phyloP scores from a whole-genome alignment of 2,888 invertebrate genomes.

The Melanostoma mellinum region DNA sequence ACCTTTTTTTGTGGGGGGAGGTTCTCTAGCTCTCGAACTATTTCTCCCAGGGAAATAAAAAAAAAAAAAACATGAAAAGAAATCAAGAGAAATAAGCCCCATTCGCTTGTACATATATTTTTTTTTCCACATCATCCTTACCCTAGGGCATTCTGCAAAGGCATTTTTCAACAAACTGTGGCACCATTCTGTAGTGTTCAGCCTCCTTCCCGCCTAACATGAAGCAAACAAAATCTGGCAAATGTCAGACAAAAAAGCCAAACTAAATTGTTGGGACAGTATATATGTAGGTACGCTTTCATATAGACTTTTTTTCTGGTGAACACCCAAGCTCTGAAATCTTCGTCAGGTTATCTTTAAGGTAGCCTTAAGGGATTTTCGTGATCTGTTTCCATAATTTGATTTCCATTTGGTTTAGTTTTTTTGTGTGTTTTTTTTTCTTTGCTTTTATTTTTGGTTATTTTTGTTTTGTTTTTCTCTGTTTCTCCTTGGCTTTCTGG shows the following conservation, averaged over 20 bases:
- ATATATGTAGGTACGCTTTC: slow-evolving; percentile 12
- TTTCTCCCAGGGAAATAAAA: neutral
- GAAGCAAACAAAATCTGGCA: slow-evolving; percentile 3
- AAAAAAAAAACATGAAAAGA: slow-evolving; percentile 10
- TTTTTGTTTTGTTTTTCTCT: slow-evolving; percentile 4
- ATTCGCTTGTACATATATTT: neutral
- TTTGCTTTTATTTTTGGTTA: slow-evolving; percentile 7
- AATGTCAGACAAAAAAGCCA: slow-evolving; percentile 31
- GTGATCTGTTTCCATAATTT: slow-evolving; percentile 71
- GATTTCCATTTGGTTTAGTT: slow-evolving; percentile 60
- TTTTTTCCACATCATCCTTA: neutral
- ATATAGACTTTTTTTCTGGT: neutral
- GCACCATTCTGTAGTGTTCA: neutral
- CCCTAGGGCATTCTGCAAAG: slow-evolving; percentile 1
- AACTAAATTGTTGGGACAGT: slow-evolving; percentile 27
- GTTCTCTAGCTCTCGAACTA: slow-evolving; percentile 6
- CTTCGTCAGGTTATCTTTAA: slow-evolving; percentile 57
- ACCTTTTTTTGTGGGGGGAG: slow-evolving; percentile 9
- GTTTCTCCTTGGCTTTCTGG: neutral
- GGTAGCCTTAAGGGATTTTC: slow-evolving; percentile 60
- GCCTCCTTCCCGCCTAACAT: slow-evolving; percentile 5
- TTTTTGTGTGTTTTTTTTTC: slow-evolving; percentile 13
- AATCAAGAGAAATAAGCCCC: neutral
- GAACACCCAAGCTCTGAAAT: slow-evolving; percentile 33
- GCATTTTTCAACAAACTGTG: slow-evolving; percentile 23